A percentile compares a stretch with the other conserved stretches of the same genome.
Evolutionary conservation across 1,140 invertebrate genomes (phyloP).

Genomic region (Gonatopus flavifemur): DNA sequence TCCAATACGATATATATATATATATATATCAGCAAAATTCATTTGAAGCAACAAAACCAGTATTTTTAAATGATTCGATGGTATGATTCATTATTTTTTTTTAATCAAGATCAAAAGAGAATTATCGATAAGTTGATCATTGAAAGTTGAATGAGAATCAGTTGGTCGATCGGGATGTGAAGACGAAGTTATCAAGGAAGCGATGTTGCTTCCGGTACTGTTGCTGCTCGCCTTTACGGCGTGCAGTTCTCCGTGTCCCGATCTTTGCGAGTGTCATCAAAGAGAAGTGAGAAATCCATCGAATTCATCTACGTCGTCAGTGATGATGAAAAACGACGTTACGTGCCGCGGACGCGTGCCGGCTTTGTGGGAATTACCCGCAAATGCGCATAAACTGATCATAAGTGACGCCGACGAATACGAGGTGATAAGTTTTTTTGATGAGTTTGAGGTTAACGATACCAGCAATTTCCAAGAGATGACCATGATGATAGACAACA

Average conservation of each 20-base stretch:
- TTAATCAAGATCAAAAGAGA: too few species aligned
- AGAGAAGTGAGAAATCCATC: too few species aligned
- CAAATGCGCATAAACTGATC: conserved; percentile 16
- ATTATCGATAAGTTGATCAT: neutral
- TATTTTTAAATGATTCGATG: too few species aligned
- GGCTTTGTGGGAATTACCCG: conserved; percentile 21
- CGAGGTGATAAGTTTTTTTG: conserved; percentile 30
- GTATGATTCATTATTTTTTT: too few species aligned
- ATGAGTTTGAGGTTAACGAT: conserved; percentile 26
- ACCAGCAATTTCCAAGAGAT: neutral
- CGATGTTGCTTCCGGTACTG: conserved; percentile 45
- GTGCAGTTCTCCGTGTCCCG: conserved; percentile 44
- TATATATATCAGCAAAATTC: too few species aligned
- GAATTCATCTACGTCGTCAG: too few species aligned
- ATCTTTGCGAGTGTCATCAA: conserved; percentile 39
- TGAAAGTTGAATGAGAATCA: conserved; percentile 2
- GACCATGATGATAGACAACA: conserved; percentile 8
- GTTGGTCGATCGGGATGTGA: conserved; percentile 37
- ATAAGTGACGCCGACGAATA: conserved; percentile 26
- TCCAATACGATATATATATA: too few species aligned
- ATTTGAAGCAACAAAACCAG: too few species aligned
- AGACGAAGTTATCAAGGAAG: conserved; percentile 24
- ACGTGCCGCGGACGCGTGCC: conserved; percentile 30
- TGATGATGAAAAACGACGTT: conserved; percentile 6
- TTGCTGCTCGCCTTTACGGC: conserved; percentile 48